Base-by-base conservation (phyloP, 2,797 vertebrate genomes). In the Ibycter americanus region DNA sequence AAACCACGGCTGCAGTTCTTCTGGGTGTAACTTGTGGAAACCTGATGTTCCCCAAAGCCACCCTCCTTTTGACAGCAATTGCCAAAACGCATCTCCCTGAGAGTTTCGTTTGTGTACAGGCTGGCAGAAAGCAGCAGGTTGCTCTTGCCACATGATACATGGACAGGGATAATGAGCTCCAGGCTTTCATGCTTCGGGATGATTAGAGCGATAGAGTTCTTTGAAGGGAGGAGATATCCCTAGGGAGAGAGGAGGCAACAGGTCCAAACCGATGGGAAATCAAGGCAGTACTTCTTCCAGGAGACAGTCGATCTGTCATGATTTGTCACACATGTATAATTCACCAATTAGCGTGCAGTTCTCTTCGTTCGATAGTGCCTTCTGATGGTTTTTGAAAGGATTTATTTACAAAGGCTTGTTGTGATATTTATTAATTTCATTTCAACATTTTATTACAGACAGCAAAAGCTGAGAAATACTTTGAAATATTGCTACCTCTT, bases 351-450 rank as follows among this genome's bases (percentile, higher is more conserved):
- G 27, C 46, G 51, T 66, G 51, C 32, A 55, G 12, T 31, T 84
- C 61, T 85, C 11, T 36, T 86, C 46, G n/a, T 91, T 72, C 4
- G 3, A 4, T 47, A 54, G n/a, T 63, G 40, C 51, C 49, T 94
- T 71, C 81, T 87, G 87, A 94, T 49, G 25, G 31, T 11, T 85
- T 90, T 76, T 83, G 31, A 62, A 92, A 89, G 47, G 76, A 81
- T 93, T 94, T 96, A 81, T 89, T 97, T 88, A 27, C 38, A 58
- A 71, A 4, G 8, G 11, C 20, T 88, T 83, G 73, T 65, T 90
- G 84, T 12, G 27, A 46, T 88, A 80, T 86, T 93, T 88, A 74
- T 83, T 88, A 67, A 83, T 93, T 95, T 94, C 78, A 78, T 95
- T 92, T 47, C 65, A 78, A 44, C 44, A 13, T 87, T 93, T 97